Percentiles rank a stretch among this genome's conserved stretches.
Evolutionary conservation across 2,797 vertebrate species (phyloP).

Genomic region (Cyclopterus lumpus): DNA sequence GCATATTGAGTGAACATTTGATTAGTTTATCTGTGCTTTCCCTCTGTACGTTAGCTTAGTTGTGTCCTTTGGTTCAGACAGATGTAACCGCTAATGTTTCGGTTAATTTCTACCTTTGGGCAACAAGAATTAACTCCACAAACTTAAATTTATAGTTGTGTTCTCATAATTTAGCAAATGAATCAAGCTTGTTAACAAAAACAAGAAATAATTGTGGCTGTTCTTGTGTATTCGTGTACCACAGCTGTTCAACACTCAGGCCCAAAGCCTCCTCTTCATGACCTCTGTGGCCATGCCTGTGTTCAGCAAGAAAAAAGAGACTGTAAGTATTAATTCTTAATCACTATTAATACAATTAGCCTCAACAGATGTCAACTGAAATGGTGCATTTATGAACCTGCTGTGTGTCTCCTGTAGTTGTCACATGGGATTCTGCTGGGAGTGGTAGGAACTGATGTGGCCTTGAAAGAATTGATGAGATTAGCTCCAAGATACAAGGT

Average conservation of each 20-base stretch:
- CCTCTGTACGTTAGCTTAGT: background rate
- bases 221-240: slow-evolving; percentile 27
- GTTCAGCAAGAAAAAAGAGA: slow-evolving; percentile 98
- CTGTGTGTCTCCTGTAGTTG: slow-evolving; percentile 76
- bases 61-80: background rate
- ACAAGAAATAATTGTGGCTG: background rate
- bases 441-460: slow-evolving; percentile 94
- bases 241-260: slow-evolving; percentile 90
- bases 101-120: background rate
- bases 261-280: slow-evolving; percentile 92
- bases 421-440: slow-evolving; percentile 96
- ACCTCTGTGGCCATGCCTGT: slow-evolving; percentile 98
- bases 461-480: slow-evolving; percentile 92
- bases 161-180: background rate
- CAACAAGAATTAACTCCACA: background rate
- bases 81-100: background rate
- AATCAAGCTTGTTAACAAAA: background rate
- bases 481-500: slow-evolving; percentile 95
- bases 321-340: slow-evolving; percentile 80
- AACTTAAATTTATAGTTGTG: background rate
- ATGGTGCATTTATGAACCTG: background rate
- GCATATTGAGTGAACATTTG: background rate
- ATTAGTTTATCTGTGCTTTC: background rate
- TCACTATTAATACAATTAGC: background rate
- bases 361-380: background rate